These are phyloP conservation scores for Rhyacophila evoluta DNA, from an alignment of 2,888 invertebrate species.

Conservation along the genomic window DNA sequence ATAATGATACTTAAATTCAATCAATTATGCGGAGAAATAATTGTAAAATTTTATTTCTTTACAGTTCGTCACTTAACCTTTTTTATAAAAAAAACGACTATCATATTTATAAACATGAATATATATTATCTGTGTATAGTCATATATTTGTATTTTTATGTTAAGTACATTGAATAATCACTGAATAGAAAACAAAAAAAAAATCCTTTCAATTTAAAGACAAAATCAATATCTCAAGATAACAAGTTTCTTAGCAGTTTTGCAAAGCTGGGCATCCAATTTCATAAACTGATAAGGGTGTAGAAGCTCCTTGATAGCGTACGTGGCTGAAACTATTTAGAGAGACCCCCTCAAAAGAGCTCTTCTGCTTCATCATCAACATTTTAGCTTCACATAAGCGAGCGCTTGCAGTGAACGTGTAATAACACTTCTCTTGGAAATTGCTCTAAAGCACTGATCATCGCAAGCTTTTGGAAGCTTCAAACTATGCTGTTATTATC, in stretches of 20 bases:
- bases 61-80: too few relatives aligned
- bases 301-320: slow-evolving; percentile 37
- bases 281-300: slow-evolving; percentile 53
- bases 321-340: slow-evolving; percentile 50
- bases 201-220: too few relatives aligned
- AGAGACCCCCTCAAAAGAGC: not conserved
- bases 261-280: slow-evolving; percentile 45
- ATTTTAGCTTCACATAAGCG: slow-evolving; percentile 25
- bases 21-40: too few relatives aligned
- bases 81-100: too few relatives aligned
- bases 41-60: too few relatives aligned
- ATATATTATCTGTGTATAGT: too few relatives aligned
- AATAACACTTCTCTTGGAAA: not conserved
- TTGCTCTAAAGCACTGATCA: not conserved
- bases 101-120: too few relatives aligned
- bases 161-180: too few relatives aligned
- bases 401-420: slow-evolving; percentile 24
- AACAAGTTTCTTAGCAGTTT: not conserved
- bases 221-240: not conserved
- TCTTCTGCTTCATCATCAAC: slow-evolving; percentile 49
- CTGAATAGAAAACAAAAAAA: too few relatives aligned
- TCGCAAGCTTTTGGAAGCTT: not conserved
- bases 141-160: too few relatives aligned
- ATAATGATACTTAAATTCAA: too few relatives aligned
- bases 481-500: not conserved